Evolutionary conservation across 2,113 vertebrate species (phyloP).

Genomic region (Edolisoma coerulescens): DNA sequence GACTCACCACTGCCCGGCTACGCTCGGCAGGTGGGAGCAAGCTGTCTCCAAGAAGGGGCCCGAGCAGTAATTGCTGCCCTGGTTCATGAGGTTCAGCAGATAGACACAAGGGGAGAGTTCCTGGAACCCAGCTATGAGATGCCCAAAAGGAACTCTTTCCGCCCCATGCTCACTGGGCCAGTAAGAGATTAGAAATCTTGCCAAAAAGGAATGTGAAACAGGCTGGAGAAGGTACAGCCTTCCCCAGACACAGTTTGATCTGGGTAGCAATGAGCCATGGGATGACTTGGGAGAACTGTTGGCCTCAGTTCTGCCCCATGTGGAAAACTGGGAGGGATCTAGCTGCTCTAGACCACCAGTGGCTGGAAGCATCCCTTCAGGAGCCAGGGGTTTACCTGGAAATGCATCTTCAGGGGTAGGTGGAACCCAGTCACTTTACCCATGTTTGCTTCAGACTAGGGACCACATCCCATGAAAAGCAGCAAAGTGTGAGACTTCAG

Average conservation of each 20-base stretch:
- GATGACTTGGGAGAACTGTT: neutral
- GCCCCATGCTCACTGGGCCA: neutral
- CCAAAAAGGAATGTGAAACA: neutral
- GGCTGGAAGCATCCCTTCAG: neutral
- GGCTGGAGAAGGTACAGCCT: neutral
- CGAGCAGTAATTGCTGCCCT: constrained; percentile 3
- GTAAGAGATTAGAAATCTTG: neutral
- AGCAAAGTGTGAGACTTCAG: neutral
- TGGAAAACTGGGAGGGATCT: neutral
- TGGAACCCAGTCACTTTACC: neutral
- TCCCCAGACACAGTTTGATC: neutral
- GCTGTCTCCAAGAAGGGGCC: constrained; percentile 20
- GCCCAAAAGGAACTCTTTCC: neutral
- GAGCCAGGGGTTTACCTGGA: neutral
- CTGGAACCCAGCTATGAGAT: neutral
- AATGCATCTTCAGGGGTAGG: neutral
- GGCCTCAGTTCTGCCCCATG: neutral
- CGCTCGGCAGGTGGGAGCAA: constrained; percentile 64
- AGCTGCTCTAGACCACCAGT: neutral
- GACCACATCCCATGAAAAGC: neutral
- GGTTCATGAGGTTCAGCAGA: neutral
- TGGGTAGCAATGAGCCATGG: rapidly evolving
- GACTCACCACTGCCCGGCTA: constrained; percentile 53
- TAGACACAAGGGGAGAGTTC: neutral
- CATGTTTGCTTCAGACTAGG: neutral